Conservation (phyloP, 2,797 vertebrate species). For the Spea hammondii region DNA sequence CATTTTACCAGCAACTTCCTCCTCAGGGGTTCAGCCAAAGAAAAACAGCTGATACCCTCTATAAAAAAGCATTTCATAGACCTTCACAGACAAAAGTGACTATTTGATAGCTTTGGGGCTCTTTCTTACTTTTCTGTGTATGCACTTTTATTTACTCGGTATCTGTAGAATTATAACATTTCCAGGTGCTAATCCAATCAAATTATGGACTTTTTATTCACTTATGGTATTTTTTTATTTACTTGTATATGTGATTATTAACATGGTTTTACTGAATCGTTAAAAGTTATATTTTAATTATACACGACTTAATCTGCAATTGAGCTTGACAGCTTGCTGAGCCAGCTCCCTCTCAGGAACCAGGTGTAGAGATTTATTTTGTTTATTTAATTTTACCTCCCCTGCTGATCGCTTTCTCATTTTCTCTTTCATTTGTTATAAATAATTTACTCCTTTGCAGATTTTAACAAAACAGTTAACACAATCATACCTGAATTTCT, state of each 20-base stretch:
- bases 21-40: no score
- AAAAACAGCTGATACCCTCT: neutral
- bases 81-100: neutral
- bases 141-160: neutral
- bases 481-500: no score
- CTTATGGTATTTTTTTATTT: neutral
- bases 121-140: neutral
- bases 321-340: neutral
- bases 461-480: no score
- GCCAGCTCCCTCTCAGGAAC: neutral
- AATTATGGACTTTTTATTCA: neutral
- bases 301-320: neutral
- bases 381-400: neutral
- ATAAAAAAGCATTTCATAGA: neutral
- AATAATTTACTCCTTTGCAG: no score
- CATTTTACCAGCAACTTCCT: no score
- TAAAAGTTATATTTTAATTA: slow-evolving; percentile 8
- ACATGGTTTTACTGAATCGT: neutral
- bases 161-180: neutral
- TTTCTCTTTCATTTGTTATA: no score
- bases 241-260: neutral
- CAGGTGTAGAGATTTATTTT: neutral
- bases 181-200: neutral
- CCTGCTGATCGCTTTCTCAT: neutral
- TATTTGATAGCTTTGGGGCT: neutral